Conservation (phyloP, 2,888 invertebrate genomes). For the Listrodromus nycthemerus region DNA sequence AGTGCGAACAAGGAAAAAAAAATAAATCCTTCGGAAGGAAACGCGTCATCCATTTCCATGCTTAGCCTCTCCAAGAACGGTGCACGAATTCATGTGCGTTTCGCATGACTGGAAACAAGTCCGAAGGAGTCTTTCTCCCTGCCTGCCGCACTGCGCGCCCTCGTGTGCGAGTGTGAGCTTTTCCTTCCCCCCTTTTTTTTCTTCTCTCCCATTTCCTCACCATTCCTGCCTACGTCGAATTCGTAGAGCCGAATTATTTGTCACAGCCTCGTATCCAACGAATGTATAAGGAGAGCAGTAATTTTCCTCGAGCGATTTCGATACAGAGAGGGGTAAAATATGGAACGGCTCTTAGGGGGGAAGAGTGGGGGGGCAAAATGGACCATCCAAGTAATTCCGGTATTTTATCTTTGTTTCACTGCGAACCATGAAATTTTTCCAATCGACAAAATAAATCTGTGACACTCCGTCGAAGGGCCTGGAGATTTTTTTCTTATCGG, state of each 20-base stretch:
- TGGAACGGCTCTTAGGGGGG: conserved; percentile 23
- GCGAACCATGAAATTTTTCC: too few relatives aligned
- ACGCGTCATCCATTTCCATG: conserved; percentile 10
- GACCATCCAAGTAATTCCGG: too few relatives aligned
- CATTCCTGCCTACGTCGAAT: conserved; percentile 65
- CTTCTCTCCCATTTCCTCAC: conserved; percentile 56
- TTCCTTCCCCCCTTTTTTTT: conserved; percentile 52
- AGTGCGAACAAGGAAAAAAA: background rate
- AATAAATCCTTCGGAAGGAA: conserved; percentile 15
- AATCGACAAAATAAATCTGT: too few relatives aligned
- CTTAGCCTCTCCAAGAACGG: background rate
- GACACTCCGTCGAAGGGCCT: too few relatives aligned
- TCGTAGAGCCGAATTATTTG: conserved; percentile 79
- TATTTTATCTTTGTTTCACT: too few relatives aligned
- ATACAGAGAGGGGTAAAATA: conserved; percentile 29
- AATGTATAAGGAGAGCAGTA: conserved; percentile 83
- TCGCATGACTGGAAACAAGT: conserved; percentile 47
- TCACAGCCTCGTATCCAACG: conserved; percentile 75
- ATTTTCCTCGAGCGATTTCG: conserved; percentile 75
- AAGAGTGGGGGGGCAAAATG: conserved; percentile 27
- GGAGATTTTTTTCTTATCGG: too few relatives aligned
- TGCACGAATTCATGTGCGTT: conserved; percentile 24
- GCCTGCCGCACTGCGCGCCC: background rate
- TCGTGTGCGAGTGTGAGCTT: conserved; percentile 10
- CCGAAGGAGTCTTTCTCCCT: conserved; percentile 23